Evolutionary conservation across 2,888 invertebrate species (phyloP).

Genomic region (Agrypnus murinus): DNA sequence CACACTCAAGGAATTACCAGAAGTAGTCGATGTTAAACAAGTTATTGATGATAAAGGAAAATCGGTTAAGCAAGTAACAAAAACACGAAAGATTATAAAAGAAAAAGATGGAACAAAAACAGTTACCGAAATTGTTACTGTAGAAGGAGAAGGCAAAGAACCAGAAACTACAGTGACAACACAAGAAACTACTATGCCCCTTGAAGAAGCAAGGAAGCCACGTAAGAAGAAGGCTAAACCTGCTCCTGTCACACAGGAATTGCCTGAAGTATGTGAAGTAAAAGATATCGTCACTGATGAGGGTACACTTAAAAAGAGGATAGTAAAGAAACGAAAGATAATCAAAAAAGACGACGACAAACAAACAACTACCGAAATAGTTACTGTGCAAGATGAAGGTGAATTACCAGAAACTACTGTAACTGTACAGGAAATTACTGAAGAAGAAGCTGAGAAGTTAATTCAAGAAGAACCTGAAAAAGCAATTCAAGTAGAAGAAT

Average conservation of each 20-base stretch:
- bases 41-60: constrained; percentile 54
- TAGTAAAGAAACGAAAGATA: constrained; percentile 64
- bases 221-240: constrained; percentile 57
- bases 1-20: constrained; percentile 64
- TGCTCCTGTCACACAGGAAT: constrained; percentile 59
- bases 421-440: constrained; percentile 38
- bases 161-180: constrained; percentile 53
- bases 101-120: constrained; percentile 59
- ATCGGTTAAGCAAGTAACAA: constrained; percentile 56
- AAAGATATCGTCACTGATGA: constrained; percentile 58
- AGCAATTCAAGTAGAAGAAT: constrained; percentile 56
- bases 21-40: constrained; percentile 60
- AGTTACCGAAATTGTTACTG: constrained; percentile 69
- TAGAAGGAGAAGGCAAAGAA: constrained; percentile 65
- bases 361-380: constrained; percentile 66
- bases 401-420: constrained; percentile 50
- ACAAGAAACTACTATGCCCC: constrained; percentile 64
- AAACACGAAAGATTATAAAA: constrained; percentile 63
- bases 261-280: constrained; percentile 61
- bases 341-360: constrained; percentile 61
- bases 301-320: constrained; percentile 59
- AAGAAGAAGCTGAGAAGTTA: constrained; percentile 57
- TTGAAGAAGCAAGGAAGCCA: constrained; percentile 50
- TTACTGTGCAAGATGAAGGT: constrained; percentile 62
- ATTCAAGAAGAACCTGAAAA: constrained; percentile 63